A percentile compares a stretch with the other conserved stretches of the same genome.
Conservation (phyloP, 2,888 invertebrate species). For the Orthosia cruda region DNA sequence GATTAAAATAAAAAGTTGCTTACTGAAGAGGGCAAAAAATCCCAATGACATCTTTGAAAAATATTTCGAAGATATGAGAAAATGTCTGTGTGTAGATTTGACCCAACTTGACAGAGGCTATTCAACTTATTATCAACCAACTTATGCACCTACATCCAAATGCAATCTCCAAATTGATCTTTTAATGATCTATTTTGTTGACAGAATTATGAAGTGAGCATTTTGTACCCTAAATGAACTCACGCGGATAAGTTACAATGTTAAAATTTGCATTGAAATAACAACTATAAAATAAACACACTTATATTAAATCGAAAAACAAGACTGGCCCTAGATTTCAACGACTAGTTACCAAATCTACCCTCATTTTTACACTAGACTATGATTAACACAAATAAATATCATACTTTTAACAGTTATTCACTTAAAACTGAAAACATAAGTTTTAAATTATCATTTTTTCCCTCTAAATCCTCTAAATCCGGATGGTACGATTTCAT, state of each 20-base stretch:
- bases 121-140: not conserved
- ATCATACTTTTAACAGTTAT: conserved; percentile 10
- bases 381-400: conserved; percentile 21
- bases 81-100: not conserved
- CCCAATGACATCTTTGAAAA: not conserved
- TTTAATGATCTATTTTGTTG: not conserved
- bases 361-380: conserved; percentile 28
- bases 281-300: not conserved
- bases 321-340: conserved; percentile 41
- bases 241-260: not conserved
- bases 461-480: conserved; percentile 75
- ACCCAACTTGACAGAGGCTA: not conserved
- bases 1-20: not conserved
- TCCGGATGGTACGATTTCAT: conserved; percentile 87
- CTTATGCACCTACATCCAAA: not conserved
- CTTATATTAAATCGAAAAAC: not conserved
- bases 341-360: conserved; percentile 47
- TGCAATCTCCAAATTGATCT: not conserved
- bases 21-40: not conserved
- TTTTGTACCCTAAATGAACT: not conserved
- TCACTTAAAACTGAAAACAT: conserved; percentile 72
- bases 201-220: not conserved
- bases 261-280: not conserved
- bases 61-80: too few relatives aligned
- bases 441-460: conserved; percentile 79